Evolutionary conservation across 2,113 vertebrate genomes (phyloP).

Genomic region (Hemibates koningsi): DNA sequence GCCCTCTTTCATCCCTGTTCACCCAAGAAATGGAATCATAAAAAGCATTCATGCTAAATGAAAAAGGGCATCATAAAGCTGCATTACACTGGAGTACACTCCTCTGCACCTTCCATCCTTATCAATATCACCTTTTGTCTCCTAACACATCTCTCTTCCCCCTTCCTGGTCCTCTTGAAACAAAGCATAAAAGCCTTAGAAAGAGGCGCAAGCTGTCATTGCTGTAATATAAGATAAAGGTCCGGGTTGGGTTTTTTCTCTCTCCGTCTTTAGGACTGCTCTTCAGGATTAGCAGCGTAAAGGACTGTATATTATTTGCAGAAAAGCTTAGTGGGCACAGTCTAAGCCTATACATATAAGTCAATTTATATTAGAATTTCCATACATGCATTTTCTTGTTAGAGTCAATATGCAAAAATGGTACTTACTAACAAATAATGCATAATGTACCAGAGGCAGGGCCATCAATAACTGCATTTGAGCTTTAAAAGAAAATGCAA

Average conservation of each 20-base stretch:
- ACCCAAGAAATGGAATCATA: slow-evolving; percentile 73
- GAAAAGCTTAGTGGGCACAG: slow-evolving; percentile 98
- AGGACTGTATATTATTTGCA: slow-evolving; percentile 86
- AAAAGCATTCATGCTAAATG: slow-evolving; percentile 70
- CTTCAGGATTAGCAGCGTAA: slow-evolving; percentile 90
- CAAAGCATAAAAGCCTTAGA: slow-evolving; percentile 69
- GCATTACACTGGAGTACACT: slow-evolving; percentile 66
- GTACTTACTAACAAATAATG: slow-evolving; percentile 99
- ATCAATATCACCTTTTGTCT: slow-evolving; percentile 63
- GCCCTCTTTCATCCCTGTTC: slow-evolving; percentile 52
- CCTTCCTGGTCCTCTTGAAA: slow-evolving; percentile 48
- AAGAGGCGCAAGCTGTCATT: slow-evolving; percentile 71
- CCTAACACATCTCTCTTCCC: slow-evolving; percentile 32
- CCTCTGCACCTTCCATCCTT: slow-evolving; percentile 63
- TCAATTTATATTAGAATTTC: slow-evolving; percentile 99
- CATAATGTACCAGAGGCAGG: slow-evolving; percentile 93
- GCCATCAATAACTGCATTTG: slow-evolving; percentile 90
- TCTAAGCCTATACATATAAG: slow-evolving; percentile 87
- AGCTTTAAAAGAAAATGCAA: slow-evolving; percentile 91
- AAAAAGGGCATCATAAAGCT: slow-evolving; percentile 72
- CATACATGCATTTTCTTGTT: slow-evolving; percentile 99
- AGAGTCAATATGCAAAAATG: slow-evolving; percentile 99
- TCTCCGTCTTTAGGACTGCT: slow-evolving; percentile 61
- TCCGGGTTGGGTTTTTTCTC: slow-evolving; percentile 9
- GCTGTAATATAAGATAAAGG: slow-evolving; percentile 72